phyloP scores from a whole-genome alignment of 1,140 invertebrate genomes.

The Parapsyche elsis region DNA sequence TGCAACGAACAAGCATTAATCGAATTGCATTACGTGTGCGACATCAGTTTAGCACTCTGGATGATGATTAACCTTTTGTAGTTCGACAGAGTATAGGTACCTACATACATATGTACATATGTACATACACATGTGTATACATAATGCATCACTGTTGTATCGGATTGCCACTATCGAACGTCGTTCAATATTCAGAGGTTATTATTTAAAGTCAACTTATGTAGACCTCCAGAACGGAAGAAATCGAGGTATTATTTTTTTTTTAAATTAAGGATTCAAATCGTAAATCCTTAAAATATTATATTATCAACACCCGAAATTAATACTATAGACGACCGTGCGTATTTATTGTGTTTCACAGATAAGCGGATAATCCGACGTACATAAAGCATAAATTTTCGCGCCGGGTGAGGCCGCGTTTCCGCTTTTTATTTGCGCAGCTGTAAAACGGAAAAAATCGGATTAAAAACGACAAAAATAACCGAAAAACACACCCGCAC shows the following conservation, averaged over 20 bases:
- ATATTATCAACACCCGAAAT: neutral
- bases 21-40: neutral
- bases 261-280: neutral
- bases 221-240: no score
- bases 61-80: no score
- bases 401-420: neutral
- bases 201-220: no score
- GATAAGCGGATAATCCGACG: conserved; percentile 33
- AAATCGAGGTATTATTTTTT: no score
- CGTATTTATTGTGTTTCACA: conserved; percentile 28
- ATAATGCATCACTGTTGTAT: no score
- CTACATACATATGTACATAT: no score
- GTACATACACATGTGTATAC: no score
- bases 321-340: neutral
- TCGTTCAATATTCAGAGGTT: no score
- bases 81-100: no score
- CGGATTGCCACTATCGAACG: no score
- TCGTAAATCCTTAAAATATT: neutral
- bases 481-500: neutral
- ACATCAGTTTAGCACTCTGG: neutral
- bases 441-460: conserved; percentile 33
- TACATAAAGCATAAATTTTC: conserved; percentile 32
- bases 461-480: conserved; percentile 19
- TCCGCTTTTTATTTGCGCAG: conserved; percentile 38
- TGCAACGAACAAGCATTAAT: neutral